A percentile compares a stretch with the other conserved stretches of the same genome.
These are phyloP conservation scores for Panopea generosa DNA, from an alignment of 2,888 invertebrate species.

Conservation along the genomic window DNA sequence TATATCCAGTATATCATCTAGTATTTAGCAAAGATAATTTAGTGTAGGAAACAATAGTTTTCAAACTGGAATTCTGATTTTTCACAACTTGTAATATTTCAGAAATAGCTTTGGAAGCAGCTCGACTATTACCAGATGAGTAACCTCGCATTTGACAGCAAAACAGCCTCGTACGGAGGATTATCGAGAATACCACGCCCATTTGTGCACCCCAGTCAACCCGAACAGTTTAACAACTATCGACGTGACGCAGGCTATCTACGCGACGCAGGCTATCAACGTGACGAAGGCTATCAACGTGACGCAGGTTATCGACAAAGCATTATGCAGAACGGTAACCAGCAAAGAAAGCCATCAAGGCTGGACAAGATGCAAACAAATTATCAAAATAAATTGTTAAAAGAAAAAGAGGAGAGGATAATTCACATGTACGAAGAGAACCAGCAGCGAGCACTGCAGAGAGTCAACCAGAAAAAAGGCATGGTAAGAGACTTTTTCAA, in stretches of 20 bases:
- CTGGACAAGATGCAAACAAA: constrained; percentile 76
- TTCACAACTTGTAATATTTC: too few relatives aligned
- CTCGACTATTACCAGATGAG: constrained; percentile 23
- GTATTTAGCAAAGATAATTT: too few relatives aligned
- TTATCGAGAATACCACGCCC: constrained; percentile 50
- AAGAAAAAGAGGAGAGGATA: constrained; percentile 79
- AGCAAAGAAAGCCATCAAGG: constrained; percentile 67
- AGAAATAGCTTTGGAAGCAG: too few relatives aligned
- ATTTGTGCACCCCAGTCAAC: constrained; percentile 8
- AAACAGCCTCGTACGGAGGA: constrained; percentile 22
- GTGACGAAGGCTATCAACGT: too few relatives aligned
- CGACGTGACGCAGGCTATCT: too few relatives aligned
- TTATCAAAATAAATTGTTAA: constrained; percentile 75
- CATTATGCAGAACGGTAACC: constrained; percentile 9
- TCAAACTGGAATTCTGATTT: too few relatives aligned
- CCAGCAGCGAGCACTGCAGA: constrained; percentile 67
- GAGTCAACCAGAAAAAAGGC: constrained; percentile 58
- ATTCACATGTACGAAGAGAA: constrained; percentile 74
- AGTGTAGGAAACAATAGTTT: too few relatives aligned
- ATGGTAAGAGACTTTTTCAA: constrained; percentile 70
- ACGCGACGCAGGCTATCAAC: too few relatives aligned
- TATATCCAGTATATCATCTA: too few relatives aligned
- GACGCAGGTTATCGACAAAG: too few relatives aligned
- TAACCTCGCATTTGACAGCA: constrained; percentile 32
- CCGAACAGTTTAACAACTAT: too few relatives aligned